phyloP scores from a whole-genome alignment of 2,113 vertebrate genomes.

The Malaclemys terrapin region DNA sequence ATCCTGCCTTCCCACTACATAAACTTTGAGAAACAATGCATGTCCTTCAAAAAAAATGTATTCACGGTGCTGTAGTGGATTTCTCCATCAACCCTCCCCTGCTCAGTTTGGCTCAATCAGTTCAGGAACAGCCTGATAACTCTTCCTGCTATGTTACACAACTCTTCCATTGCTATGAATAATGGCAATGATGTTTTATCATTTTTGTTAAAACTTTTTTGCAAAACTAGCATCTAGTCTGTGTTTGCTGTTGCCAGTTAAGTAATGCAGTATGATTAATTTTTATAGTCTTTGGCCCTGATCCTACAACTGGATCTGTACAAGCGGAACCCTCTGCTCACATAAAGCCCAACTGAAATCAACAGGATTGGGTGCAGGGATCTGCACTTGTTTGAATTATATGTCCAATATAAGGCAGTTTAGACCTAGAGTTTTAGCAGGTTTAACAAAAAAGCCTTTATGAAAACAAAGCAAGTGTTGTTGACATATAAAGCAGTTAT shows the following conservation, averaged over 20 bases:
- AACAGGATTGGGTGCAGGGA: neutral
- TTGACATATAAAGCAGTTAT: neutral
- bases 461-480: neutral
- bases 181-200: accelerated
- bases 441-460: neutral
- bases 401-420: neutral
- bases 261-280: neutral
- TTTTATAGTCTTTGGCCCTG: neutral
- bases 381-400: neutral
- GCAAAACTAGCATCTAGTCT: neutral
- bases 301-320: neutral
- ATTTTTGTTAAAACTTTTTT: neutral
- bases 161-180: neutral
- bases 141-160: neutral
- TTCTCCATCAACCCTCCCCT: constrained; percentile 10
- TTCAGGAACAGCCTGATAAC: neutral
- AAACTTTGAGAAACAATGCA: neutral
- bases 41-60: neutral
- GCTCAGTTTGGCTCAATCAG: constrained; percentile 12
- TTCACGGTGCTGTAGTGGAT: neutral
- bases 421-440: neutral
- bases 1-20: neutral
- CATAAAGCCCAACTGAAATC: neutral
- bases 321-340: neutral
- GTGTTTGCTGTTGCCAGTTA: neutral